Conservation (phyloP, 2,888 invertebrate species). For the Emmelina monodactyla region DNA sequence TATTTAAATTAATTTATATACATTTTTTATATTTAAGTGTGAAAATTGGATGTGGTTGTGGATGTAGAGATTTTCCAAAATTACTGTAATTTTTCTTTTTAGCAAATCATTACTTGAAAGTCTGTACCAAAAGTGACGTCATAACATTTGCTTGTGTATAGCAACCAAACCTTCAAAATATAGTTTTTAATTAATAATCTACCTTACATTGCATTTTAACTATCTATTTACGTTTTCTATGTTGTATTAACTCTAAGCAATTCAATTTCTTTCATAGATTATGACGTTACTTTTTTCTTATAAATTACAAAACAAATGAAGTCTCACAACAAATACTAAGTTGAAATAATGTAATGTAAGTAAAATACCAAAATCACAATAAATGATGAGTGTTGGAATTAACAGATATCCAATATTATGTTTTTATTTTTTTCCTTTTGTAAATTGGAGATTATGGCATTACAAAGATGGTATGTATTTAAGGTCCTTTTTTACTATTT, state of each 20-base stretch:
- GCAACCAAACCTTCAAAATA: no score
- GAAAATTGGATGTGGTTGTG: conserved; percentile 46
- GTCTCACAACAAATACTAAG: conserved; percentile 66
- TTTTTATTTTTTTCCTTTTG: conserved; percentile 34
- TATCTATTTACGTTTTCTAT: no score
- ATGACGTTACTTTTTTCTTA: no score
- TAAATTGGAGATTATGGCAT: conserved; percentile 27
- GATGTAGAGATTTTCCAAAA: conserved; percentile 24
- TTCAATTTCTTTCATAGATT: no score
- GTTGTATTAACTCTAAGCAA: no score
- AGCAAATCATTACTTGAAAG: background rate
- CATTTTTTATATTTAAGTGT: conserved; percentile 34
- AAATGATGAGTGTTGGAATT: conserved; percentile 68
- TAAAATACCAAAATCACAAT: conserved; percentile 58
- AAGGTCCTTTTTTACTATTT: conserved; percentile 36
- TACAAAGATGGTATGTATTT: conserved; percentile 57
- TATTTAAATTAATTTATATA: conserved; percentile 43
- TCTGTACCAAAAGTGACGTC: no score
- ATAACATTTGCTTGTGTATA: no score
- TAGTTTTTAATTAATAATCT: no score
- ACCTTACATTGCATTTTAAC: no score
- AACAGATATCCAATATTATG: conserved; percentile 59
- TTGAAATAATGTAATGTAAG: conserved; percentile 43
- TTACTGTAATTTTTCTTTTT: conserved; percentile 18
- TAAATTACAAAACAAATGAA: no score